Conservation (phyloP, 2,888 invertebrate species). For the Lamellibrachia columna region DNA sequence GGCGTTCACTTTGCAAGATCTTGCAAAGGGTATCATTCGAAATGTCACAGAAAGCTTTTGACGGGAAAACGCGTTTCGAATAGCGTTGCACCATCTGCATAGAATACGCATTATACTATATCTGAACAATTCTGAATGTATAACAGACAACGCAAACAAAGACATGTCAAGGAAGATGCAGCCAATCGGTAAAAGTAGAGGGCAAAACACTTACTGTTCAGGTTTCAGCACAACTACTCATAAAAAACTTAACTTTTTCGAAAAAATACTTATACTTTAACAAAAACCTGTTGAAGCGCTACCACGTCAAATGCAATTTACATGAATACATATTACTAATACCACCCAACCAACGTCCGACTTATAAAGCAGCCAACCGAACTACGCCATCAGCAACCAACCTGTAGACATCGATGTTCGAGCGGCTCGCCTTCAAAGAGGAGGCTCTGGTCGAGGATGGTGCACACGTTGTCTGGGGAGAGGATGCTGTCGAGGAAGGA, state of each 20-base stretch:
- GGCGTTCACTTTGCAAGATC: constrained; percentile 19
- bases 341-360: not conserved
- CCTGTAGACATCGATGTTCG: not conserved
- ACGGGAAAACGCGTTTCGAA: constrained; percentile 30
- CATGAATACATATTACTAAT: not conserved
- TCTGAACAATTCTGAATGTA: not conserved
- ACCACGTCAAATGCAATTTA: not conserved
- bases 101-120: constrained; percentile 1
- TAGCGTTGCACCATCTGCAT: constrained; percentile 29
- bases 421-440: constrained; percentile 62
- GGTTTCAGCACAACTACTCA: too few relatives aligned
- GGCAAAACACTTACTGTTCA: too few relatives aligned
- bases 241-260: too few relatives aligned
- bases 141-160: too few relatives aligned
- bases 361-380: not conserved
- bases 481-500: constrained; percentile 71
- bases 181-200: too few relatives aligned
- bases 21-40: constrained; percentile 30
- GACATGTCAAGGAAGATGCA: too few relatives aligned
- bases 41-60: constrained; percentile 30
- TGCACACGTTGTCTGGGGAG: constrained; percentile 64
- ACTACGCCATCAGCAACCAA: not conserved
- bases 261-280: too few relatives aligned
- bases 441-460: constrained; percentile 51
- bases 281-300: too few relatives aligned